phyloP scores from a whole-genome alignment of 2,113 vertebrate genomes.

The Eulemur macaco region DNA sequence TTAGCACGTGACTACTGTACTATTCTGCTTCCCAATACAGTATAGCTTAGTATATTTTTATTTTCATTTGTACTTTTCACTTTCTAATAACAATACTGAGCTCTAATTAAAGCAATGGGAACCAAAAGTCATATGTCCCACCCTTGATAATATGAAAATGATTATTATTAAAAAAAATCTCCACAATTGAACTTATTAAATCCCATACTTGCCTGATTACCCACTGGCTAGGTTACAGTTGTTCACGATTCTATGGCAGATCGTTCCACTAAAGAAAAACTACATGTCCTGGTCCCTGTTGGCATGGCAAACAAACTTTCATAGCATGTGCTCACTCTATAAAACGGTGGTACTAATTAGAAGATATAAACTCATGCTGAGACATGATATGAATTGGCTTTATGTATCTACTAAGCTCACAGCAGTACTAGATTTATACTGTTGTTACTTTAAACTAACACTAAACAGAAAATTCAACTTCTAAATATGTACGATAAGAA shows the following conservation, averaged over 20 bases:
- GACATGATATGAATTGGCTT: conserved; percentile 87
- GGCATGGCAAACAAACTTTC: conserved; percentile 85
- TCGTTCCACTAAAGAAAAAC: conserved; percentile 74
- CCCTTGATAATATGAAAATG: conserved; percentile 79
- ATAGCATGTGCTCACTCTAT: conserved; percentile 84
- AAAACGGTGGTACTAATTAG: conserved; percentile 88
- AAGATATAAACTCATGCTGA: conserved; percentile 88
- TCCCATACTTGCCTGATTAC: conserved; percentile 80
- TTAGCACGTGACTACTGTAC: conserved; percentile 88
- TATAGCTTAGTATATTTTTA: conserved; percentile 73
- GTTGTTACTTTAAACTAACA: conserved; percentile 84
- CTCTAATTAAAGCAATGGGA: conserved; percentile 80
- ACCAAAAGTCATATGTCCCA: conserved; percentile 77
- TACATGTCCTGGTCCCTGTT: conserved; percentile 80
- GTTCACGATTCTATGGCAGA: conserved; percentile 67
- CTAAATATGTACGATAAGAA: conserved; percentile 76
- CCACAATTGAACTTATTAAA: conserved; percentile 81
- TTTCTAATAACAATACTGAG: conserved; percentile 79
- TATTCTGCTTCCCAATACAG: conserved; percentile 78
- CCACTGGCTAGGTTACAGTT: conserved; percentile 82
- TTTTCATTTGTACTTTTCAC: conserved; percentile 77
- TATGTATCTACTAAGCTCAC: conserved; percentile 86
- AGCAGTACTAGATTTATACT: conserved; percentile 87
- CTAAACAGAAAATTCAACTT: conserved; percentile 79
- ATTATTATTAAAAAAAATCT: conserved; percentile 76